These are phyloP conservation scores for Oegoconia quadripuncta DNA, from an alignment of 2,888 invertebrate genomes.

Conservation along the genomic window DNA sequence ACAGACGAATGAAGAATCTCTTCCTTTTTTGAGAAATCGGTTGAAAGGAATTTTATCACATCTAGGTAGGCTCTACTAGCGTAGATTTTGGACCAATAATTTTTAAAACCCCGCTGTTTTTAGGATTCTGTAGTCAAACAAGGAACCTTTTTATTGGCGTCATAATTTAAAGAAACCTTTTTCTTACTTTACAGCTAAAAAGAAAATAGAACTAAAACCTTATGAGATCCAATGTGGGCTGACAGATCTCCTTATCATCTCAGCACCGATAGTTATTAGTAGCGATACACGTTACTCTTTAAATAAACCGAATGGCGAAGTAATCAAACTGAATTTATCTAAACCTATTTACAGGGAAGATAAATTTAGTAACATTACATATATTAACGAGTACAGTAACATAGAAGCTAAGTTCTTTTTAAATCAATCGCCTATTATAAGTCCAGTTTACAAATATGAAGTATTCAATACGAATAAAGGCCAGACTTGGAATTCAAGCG, in stretches of 20 bases:
- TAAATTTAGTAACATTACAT: slow-evolving; percentile 1
- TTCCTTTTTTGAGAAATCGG: too few relatives aligned
- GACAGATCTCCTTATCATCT: slow-evolving; percentile 43
- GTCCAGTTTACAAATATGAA: slow-evolving; percentile 23
- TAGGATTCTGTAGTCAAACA: not conserved
- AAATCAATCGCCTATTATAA: slow-evolving; percentile 18
- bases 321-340: slow-evolving; percentile 30
- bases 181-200: slow-evolving; percentile 41
- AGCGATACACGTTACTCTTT: slow-evolving; percentile 37
- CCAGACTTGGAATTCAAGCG: not conserved
- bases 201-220: slow-evolving; percentile 41
- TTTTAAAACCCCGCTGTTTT: too few relatives aligned
- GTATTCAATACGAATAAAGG: slow-evolving; percentile 28
- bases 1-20: too few relatives aligned
- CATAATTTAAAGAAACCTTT: too few relatives aligned
- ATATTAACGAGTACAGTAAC: slow-evolving; percentile 14
- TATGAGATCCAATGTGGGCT: slow-evolving; percentile 34
- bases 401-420: slow-evolving; percentile 13
- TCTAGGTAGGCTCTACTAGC: too few relatives aligned
- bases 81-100: too few relatives aligned
- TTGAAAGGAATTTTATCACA: too few relatives aligned
- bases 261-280: slow-evolving; percentile 38
- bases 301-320: slow-evolving; percentile 46
- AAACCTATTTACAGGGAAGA: slow-evolving; percentile 12
- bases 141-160: not conserved